Percentiles rank a stretch among this genome's conserved stretches.
Conservation (phyloP, 2,797 vertebrate genomes). For the Chloroceryle inda region DNA sequence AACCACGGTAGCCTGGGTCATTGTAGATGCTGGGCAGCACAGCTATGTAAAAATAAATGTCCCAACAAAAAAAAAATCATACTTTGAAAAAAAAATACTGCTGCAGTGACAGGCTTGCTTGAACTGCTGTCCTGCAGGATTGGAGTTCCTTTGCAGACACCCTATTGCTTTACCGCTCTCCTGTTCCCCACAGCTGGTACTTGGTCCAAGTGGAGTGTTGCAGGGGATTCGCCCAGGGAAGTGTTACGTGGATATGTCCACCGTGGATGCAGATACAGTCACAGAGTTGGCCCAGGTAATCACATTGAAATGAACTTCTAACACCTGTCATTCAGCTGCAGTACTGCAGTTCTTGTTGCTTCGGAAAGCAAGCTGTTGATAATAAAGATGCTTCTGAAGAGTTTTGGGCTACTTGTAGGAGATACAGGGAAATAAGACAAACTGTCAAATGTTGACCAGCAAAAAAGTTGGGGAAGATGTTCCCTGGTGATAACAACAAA, state of each 20-base stretch:
- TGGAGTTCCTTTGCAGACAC: constrained; percentile 66
- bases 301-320: background rate
- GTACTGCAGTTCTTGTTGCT: background rate
- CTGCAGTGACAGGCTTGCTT: background rate
- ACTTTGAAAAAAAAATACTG: background rate
- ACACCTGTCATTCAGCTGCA: background rate
- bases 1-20: background rate
- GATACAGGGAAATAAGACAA: background rate
- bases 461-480: background rate
- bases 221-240: constrained; percentile 98
- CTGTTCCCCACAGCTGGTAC: constrained; percentile 89
- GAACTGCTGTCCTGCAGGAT: background rate
- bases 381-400: background rate
- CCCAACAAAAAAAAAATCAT: background rate
- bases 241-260: constrained; percentile 98
- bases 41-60: background rate
- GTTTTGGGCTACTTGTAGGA: background rate
- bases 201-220: constrained; percentile 96
- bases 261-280: constrained; percentile 96
- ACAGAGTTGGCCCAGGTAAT: constrained; percentile 94
- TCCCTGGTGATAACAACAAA: background rate
- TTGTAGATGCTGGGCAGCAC: background rate
- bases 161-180: constrained; percentile 82
- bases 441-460: background rate
- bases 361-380: background rate